Evolutionary conservation across 2,797 vertebrate genomes (phyloP).

Genomic region (Gadopsis marmoratus): DNA sequence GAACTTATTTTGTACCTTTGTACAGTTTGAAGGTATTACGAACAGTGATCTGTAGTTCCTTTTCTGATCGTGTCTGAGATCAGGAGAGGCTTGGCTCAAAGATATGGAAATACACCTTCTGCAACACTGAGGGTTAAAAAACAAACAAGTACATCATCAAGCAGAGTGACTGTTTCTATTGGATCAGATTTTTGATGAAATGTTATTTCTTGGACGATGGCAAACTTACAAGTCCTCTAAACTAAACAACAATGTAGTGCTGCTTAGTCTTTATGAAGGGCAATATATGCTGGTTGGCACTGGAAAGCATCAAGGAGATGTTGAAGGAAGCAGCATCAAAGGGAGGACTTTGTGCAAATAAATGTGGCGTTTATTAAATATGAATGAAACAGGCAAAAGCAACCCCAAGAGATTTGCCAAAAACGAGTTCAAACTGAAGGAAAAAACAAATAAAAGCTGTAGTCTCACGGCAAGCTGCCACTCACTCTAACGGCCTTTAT

Average conservation of each 20-base stretch:
- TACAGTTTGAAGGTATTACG: neutral
- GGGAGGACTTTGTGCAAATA: no score
- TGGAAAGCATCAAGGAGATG: neutral
- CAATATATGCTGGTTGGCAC: no score
- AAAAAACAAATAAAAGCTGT: neutral
- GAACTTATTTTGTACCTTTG: neutral
- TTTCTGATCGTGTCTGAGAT: neutral
- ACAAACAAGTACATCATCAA: neutral
- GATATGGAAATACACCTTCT: neutral
- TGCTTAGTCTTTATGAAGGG: neutral
- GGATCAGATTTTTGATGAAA: neutral
- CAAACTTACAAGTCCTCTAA: no score
- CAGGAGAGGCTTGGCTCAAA: neutral
- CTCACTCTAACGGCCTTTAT: neutral
- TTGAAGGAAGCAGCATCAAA: neutral
- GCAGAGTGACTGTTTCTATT: neutral
- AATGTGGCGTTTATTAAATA: neutral
- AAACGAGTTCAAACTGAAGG: neutral
- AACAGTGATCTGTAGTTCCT: neutral
- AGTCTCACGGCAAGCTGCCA: neutral
- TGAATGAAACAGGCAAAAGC: slow-evolving; percentile 4
- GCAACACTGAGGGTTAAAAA: neutral
- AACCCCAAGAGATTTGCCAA: neutral
- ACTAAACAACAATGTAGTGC: neutral
- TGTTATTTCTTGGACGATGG: no score